Evolutionary conservation across 2,888 invertebrate genomes (phyloP).

Genomic region (Maniola hyperantus): DNA sequence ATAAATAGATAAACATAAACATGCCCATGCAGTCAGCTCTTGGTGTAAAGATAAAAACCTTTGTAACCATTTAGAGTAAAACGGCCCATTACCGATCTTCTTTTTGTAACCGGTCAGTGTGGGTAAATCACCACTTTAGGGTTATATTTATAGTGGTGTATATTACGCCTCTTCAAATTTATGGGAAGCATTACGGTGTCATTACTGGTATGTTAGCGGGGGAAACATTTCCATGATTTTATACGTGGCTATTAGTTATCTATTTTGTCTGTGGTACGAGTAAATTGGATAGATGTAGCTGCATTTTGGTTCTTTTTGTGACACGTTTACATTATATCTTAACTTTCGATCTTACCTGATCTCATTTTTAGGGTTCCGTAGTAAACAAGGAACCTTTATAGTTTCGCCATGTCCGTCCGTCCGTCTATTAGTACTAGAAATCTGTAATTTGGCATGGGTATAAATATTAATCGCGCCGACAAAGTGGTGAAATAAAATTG

Average conservation of each 20-base stretch:
- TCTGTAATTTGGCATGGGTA: too few species aligned
- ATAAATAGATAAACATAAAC: constrained; percentile 6
- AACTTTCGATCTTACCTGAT: too few species aligned
- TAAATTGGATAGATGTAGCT: too few species aligned
- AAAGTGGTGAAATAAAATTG: too few species aligned
- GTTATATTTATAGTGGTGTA: constrained; percentile 60
- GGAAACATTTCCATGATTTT: constrained; percentile 31
- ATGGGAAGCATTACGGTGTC: constrained; percentile 54
- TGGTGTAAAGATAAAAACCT: constrained; percentile 26
- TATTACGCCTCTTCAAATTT: constrained; percentile 64
- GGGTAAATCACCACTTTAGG: constrained; percentile 66
- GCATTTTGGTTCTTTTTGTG: too few species aligned
- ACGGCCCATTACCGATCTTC: constrained; percentile 53
- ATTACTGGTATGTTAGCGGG: constrained; percentile 49
- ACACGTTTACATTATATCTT: too few species aligned
- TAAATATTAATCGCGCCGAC: too few species aligned
- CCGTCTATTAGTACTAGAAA: too few species aligned
- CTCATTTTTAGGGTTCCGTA: too few species aligned
- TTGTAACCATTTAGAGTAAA: constrained; percentile 48
- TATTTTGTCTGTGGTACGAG: neutral
- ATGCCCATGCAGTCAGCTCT: neutral
- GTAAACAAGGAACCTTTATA: too few species aligned
- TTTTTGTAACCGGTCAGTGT: constrained; percentile 46
- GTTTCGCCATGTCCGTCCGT: too few species aligned
- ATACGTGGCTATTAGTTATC: constrained; percentile 1